Conservation (phyloP, 2,113 vertebrate genomes). For the Anas platyrhynchos region DNA sequence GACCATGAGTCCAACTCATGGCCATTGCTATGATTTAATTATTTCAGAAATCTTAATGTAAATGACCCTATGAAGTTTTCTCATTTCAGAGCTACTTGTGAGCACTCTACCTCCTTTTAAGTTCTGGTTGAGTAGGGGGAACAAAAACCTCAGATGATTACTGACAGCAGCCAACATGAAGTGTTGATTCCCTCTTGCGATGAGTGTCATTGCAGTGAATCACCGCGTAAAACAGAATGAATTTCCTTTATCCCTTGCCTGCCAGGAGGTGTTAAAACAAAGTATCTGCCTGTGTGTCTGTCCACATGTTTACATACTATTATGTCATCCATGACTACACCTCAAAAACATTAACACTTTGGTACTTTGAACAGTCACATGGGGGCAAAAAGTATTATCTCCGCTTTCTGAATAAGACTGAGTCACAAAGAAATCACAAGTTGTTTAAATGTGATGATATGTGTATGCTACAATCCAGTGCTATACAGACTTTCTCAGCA, state of each 20-base stretch:
- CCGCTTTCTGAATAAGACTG: background rate
- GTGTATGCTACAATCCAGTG: background rate
- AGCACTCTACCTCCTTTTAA: background rate
- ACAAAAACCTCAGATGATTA: background rate
- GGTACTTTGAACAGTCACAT: background rate
- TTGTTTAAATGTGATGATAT: background rate
- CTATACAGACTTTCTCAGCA: background rate
- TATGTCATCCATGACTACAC: background rate
- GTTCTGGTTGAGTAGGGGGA: background rate
- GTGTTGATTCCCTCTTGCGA: background rate
- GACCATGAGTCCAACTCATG: background rate
- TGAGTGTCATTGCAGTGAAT: background rate
- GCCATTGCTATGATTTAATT: background rate
- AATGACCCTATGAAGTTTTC: background rate
- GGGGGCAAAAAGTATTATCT: background rate
- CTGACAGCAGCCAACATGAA: background rate
- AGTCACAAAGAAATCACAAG: constrained; percentile 10
- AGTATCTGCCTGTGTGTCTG: background rate
- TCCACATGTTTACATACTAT: background rate
- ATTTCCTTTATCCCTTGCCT: background rate
- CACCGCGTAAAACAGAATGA: background rate
- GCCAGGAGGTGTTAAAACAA: background rate
- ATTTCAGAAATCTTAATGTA: background rate
- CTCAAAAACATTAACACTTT: background rate
- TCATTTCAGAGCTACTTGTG: background rate